Evolutionary conservation across 1,140 invertebrate genomes (phyloP).

Genomic region (Bombus affinis): DNA sequence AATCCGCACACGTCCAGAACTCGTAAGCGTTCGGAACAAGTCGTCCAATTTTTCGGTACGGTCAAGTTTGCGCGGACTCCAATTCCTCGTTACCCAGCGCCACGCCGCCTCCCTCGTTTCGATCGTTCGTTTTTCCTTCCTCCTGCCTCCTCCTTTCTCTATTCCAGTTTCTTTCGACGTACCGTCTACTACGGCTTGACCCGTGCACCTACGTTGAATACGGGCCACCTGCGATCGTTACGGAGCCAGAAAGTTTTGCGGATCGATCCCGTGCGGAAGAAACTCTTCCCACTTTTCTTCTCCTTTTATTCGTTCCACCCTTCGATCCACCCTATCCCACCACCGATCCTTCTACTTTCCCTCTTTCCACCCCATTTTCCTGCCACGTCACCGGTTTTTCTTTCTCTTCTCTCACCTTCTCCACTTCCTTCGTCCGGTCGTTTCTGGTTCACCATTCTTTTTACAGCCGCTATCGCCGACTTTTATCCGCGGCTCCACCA

Average conservation of each 20-base stretch:
- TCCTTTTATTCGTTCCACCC: conserved; percentile 51
- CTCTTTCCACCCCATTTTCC: conserved; percentile 30
- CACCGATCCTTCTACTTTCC: not conserved
- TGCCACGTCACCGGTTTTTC: conserved; percentile 62
- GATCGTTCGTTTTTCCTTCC: conserved; percentile 33
- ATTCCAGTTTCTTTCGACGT: conserved; percentile 40
- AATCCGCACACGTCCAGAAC: conserved; percentile 70
- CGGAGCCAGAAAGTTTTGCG: conserved; percentile 73
- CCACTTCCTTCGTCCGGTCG: conserved; percentile 36
- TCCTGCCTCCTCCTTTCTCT: conserved; percentile 29
- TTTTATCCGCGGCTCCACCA: conserved; percentile 42
- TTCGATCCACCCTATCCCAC: conserved; percentile 10
- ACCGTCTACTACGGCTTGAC: conserved; percentile 32
- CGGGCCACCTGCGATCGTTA: conserved; percentile 71
- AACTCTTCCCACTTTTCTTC: conserved; percentile 59
- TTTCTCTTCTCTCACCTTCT: conserved; percentile 24
- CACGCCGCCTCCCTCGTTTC: conserved; percentile 38
- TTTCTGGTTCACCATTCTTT: conserved; percentile 20
- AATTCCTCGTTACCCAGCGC: conserved; percentile 59
- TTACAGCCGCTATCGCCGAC: conserved; percentile 25
- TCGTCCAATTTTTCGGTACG: conserved; percentile 76
- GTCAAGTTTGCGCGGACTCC: conserved; percentile 74
- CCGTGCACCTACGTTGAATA: conserved; percentile 59
- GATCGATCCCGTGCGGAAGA: conserved; percentile 72
- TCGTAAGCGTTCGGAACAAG: conserved; percentile 73